phyloP scores from a whole-genome alignment of 2,888 invertebrate genomes.

The Muschampia plurimacula region DNA sequence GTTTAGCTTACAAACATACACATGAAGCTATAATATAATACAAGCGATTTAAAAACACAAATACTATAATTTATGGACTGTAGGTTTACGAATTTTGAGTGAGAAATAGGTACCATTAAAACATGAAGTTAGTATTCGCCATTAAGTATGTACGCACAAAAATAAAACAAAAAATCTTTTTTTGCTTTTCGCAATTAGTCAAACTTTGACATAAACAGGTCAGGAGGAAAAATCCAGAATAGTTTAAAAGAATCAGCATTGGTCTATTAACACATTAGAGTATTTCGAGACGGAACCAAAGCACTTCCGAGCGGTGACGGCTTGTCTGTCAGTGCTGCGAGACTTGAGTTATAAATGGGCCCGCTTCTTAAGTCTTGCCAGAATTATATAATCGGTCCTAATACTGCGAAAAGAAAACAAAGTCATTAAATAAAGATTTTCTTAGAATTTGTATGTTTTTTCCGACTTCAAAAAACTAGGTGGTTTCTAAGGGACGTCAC shows the following conservation, averaged over 20 bases:
- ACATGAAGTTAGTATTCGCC: no score
- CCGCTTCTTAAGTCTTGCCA: conserved; percentile 2
- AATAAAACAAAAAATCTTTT: no score
- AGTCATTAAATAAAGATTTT: conserved; percentile 11
- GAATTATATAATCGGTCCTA: conserved; percentile 9
- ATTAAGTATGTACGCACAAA: no score
- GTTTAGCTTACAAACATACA: no score
- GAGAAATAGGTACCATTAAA: no score
- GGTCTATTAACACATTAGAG: conserved; percentile 6
- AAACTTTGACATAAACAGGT: not conserved
- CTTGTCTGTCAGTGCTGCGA: not conserved
- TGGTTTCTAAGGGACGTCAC: not conserved
- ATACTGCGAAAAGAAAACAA: conserved; percentile 10
- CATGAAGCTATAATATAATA: no score
- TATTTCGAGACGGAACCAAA: conserved; percentile 1
- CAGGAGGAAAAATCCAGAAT: not conserved
- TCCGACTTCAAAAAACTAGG: not conserved
- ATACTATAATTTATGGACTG: no score
- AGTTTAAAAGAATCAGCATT: not conserved
- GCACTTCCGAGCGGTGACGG: not conserved
- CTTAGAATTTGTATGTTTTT: not conserved
- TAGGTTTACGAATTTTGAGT: no score
- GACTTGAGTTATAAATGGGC: conserved; percentile 2
- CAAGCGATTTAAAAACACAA: no score
- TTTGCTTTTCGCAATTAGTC: not conserved